Percentiles rank a stretch among this genome's conserved stretches.
Evolutionary conservation across 2,797 vertebrate species (phyloP).

Genomic region (Arctocebus calabarensis): DNA sequence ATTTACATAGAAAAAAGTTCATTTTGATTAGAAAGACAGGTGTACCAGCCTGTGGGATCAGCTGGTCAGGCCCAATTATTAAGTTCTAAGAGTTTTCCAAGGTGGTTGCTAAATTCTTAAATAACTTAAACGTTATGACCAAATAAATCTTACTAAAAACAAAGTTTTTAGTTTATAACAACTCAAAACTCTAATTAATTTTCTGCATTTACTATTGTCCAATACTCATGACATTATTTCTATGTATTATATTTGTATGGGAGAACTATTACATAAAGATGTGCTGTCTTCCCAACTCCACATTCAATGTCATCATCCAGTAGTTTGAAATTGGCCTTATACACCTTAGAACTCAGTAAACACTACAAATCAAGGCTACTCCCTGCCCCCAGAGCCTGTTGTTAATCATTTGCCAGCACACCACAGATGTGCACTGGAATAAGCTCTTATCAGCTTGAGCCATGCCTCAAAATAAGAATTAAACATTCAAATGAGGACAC

Average conservation of each 20-base stretch:
- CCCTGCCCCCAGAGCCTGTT: not conserved
- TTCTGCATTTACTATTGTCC: not conserved
- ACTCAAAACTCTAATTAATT: not conserved
- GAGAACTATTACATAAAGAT: fast-evolving
- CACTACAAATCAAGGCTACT: not conserved
- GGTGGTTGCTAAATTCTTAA: not conserved
- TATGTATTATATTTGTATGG: not conserved
- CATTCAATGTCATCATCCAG: not conserved
- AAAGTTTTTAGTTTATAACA: not conserved
- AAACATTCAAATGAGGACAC: not conserved
- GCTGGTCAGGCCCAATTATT: not conserved
- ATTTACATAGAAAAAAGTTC: not conserved
- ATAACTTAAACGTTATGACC: not conserved
- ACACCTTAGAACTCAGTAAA: not conserved
- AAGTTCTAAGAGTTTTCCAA: not conserved
- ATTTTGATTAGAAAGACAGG: not conserved
- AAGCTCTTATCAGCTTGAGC: not conserved
- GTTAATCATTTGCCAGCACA: not conserved
- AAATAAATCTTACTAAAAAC: not conserved
- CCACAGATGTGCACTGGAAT: not conserved
- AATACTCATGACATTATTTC: not conserved
- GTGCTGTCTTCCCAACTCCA: not conserved
- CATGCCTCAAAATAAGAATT: not conserved
- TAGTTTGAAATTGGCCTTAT: not conserved
- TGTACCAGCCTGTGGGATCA: not conserved